Evolutionary conservation across 2,113 vertebrate species (phyloP), one percentile per base, ranked within the genome.

Genomic region (Noturus placidus): DNA sequence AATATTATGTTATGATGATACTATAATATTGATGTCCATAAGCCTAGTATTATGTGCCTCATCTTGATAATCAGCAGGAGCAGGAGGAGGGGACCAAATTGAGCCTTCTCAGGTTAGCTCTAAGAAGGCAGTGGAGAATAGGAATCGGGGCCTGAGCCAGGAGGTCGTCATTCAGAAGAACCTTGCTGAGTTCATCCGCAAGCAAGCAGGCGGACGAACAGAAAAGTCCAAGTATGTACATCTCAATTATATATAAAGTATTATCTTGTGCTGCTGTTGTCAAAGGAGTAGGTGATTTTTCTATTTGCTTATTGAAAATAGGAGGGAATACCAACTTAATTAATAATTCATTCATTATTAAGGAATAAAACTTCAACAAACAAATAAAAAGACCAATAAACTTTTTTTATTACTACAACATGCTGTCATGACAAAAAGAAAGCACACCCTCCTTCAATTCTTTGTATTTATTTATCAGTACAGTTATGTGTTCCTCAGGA

Each of bases 191-290:
- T 80, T 80, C 46, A 80, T 80, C 9, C 52, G 52, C 78, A 57
- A 15, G 30, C 78, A 80, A 80, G 52, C 78, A 80, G 19, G 52
- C 35, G 78, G 78, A 80, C 78, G 78, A 35, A 57, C 78, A 33
- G 78, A 80, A 20, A 80, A 80, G 52, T 57, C 78, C 2, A 80
- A 57, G 78, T 80, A 80, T 57, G 78, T 57, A 57, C 5, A 22
- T 80, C 52, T 80, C 5, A 50, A 1, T 77, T 2, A 50, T 50
- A 74, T 70, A 3, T 33, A 9, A 25, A 19, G n/a, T 30, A 42
- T 11, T 42, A 74, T 25, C 15, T 74, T 72, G 69, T 72, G 7
- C 2, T 72, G 33, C 69, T 38, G 7, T 72, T 72, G 4, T 74
- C 38, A 74, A 10, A 42, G 1, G 0, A 50, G 46, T 10, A 72